Percentiles rank a stretch among this genome's conserved stretches.
Conservation (phyloP, 2,797 vertebrate genomes). For the Neomorphus geoffroyi region DNA sequence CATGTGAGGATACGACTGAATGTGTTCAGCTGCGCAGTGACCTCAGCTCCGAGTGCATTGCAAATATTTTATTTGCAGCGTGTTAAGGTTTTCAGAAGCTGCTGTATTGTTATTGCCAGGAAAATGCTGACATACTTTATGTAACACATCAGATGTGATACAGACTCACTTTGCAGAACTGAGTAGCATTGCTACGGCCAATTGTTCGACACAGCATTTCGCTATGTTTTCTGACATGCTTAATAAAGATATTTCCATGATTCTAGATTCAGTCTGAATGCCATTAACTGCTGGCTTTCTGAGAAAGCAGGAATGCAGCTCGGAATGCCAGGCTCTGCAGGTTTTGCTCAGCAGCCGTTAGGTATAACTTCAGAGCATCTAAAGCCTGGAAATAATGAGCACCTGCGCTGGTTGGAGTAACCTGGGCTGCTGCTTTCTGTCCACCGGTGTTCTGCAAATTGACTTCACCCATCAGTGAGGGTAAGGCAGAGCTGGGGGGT, state of each 20-base stretch:
- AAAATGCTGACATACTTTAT: slow-evolving; percentile 54
- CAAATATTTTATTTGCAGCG: slow-evolving; percentile 17
- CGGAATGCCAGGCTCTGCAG: slow-evolving; percentile 13
- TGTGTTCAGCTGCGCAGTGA: background rate
- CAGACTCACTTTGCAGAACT: slow-evolving; percentile 20
- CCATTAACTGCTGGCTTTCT: slow-evolving; percentile 45
- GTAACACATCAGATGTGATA: slow-evolving; percentile 50
- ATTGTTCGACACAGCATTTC: slow-evolving; percentile 34
- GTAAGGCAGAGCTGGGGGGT: background rate
- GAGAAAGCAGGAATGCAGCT: background rate
- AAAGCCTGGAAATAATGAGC: background rate
- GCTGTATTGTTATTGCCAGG: slow-evolving; percentile 20
- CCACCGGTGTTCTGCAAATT: background rate
- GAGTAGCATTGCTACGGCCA: slow-evolving; percentile 37
- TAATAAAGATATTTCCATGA: slow-evolving; percentile 65
- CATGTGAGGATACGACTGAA: background rate
- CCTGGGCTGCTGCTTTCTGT: background rate
- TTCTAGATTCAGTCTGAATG: slow-evolving; percentile 40
- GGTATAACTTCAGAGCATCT: background rate
- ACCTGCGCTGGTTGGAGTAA: background rate
- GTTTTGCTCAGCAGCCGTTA: slow-evolving; percentile 22
- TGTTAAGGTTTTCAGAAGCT: background rate
- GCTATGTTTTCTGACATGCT: slow-evolving; percentile 49
- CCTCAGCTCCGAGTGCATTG: background rate
- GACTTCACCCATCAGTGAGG: fast-evolving